Conservation (phyloP, 2,797 vertebrate genomes). For the Cottoperca gobio region DNA sequence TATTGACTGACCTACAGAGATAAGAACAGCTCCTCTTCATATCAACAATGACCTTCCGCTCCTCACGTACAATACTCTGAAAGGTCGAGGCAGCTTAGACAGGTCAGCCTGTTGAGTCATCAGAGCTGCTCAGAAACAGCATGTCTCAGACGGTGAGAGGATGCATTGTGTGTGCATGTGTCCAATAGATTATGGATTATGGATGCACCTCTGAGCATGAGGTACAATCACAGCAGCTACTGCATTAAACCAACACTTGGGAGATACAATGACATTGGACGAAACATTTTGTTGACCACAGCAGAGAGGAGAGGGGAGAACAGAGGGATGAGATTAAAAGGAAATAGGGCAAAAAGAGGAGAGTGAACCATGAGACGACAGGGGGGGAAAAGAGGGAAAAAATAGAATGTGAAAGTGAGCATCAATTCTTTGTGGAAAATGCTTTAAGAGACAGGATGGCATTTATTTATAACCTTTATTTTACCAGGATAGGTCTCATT, state of each 20-base stretch:
- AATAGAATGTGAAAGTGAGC: not conserved
- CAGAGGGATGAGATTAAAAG: not conserved
- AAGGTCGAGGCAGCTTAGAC: constrained; percentile 39
- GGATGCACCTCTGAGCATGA: constrained; percentile 2
- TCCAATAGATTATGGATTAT: constrained; percentile 14
- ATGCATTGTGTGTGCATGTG: not conserved
- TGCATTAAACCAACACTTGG: not conserved
- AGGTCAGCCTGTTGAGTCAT: constrained; percentile 52
- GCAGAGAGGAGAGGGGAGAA: not conserved
- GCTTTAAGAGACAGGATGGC: not conserved
- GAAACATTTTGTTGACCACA: not conserved
- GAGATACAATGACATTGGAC: not conserved
- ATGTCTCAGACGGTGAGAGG: not conserved
- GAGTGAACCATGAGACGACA: not conserved
- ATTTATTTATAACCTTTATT: no score
- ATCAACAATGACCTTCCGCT: constrained; percentile 37
- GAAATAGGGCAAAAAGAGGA: not conserved
- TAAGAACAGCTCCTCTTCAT: constrained; percentile 20
- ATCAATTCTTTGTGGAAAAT: not conserved
- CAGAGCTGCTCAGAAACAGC: not conserved
- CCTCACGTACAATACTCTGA: constrained; percentile 10
- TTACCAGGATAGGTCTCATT: no score
- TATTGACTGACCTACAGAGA: constrained; percentile 19
- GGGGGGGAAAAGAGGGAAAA: not conserved
- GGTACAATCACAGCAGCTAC: not conserved